These are phyloP conservation scores for Thrips palmi DNA, from an alignment of 1,140 invertebrate species.

Conservation along the genomic window DNA sequence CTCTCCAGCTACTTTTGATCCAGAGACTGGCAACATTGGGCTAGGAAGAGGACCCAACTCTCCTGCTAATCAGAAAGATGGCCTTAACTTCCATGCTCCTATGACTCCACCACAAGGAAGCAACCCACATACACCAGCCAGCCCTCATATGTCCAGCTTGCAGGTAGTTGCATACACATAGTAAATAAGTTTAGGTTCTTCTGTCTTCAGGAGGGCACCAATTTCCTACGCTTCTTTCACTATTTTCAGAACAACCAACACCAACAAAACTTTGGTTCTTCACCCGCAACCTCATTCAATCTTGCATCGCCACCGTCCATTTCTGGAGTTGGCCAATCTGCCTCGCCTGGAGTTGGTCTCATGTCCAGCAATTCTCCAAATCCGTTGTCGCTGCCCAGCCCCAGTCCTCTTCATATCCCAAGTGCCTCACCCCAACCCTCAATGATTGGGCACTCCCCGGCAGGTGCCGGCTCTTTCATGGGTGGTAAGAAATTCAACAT, in stretches of 20 bases:
- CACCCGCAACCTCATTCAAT: conserved; percentile 58
- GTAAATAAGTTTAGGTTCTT: too few species aligned
- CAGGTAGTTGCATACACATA: conserved; percentile 22
- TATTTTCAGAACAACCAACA: conserved; percentile 12
- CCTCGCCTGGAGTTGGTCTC: conserved; percentile 52
- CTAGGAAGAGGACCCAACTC: conserved; percentile 51
- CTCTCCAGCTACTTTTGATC: too few species aligned
- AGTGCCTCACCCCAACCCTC: conserved; percentile 58
- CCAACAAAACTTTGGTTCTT: conserved; percentile 39
- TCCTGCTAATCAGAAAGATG: conserved; percentile 38
- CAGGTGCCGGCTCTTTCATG: conserved; percentile 38
- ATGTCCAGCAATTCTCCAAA: conserved; percentile 70
- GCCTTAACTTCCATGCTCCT: conserved; percentile 52
- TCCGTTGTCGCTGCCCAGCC: conserved; percentile 54
- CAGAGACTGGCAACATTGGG: too few species aligned
- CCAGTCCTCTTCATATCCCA: conserved; percentile 48
- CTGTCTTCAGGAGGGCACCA: too few species aligned
- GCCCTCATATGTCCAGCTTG: conserved; percentile 48
- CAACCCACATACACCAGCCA: conserved; percentile 75
- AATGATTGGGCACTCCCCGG: conserved; percentile 39
- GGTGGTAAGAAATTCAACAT: too few species aligned
- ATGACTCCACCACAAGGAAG: conserved; percentile 61
- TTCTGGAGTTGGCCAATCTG: too few species aligned
- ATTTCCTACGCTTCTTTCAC: too few species aligned
- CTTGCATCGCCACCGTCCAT: conserved; percentile 71